phyloP scores from a whole-genome alignment of 2,113 vertebrate genomes.

The Cheilinus undulatus region DNA sequence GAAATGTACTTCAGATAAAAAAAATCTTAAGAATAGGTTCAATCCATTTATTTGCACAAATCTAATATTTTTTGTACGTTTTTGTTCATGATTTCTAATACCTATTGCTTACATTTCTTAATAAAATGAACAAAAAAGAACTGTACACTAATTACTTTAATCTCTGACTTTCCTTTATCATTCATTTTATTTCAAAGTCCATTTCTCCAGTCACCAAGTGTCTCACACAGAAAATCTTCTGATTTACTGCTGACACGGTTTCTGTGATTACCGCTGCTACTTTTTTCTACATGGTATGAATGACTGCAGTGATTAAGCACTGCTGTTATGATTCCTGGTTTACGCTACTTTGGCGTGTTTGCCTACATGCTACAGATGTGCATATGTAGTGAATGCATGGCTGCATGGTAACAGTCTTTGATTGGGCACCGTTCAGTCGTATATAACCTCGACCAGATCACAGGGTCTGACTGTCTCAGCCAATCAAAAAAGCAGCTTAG shows the following conservation, averaged over 20 bases:
- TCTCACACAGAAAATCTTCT: conserved; percentile 14
- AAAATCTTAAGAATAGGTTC: no score
- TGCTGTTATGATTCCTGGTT: background rate
- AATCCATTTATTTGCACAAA: no score
- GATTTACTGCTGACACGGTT: no score
- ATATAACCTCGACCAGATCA: conserved; percentile 60
- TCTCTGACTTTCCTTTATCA: no score
- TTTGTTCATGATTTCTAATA: no score
- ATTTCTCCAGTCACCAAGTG: background rate
- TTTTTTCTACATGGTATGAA: background rate
- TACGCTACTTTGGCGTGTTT: conserved; percentile 1
- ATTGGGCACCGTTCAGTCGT: conserved; percentile 68
- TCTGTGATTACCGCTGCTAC: background rate
- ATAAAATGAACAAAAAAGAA: no score
- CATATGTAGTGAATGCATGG: conserved; percentile 24
- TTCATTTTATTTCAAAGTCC: no score
- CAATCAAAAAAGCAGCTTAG: conserved; percentile 65
- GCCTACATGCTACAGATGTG: background rate
- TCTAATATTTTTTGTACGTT: no score
- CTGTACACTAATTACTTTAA: no score
- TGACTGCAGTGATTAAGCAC: background rate
- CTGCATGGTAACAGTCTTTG: conserved; percentile 77
- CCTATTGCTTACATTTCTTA: no score
- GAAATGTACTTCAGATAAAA: no score
- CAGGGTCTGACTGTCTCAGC: conserved; percentile 49